A percentile compares a stretch with the other conserved stretches of the same genome.
Evolutionary conservation across 2,888 invertebrate species (phyloP).

Genomic region (Conchocele bisecta): DNA sequence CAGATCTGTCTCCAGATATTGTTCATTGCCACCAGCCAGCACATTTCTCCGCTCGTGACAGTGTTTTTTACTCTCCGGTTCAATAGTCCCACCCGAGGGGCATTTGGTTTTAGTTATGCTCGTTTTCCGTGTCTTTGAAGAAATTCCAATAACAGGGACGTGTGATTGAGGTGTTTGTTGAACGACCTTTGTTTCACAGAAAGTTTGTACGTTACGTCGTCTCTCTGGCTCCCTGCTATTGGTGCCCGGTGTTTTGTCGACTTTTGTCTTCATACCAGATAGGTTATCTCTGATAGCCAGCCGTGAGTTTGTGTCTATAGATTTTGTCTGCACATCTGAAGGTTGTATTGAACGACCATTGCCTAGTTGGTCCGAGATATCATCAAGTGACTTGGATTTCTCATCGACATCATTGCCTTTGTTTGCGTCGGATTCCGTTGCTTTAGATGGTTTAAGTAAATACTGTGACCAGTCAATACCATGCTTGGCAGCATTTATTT

Average conservation of each 20-base stretch:
- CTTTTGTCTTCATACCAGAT: conserved; percentile 45
- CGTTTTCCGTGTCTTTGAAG: conserved; percentile 27
- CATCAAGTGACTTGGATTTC: no score
- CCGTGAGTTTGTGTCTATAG: conserved; percentile 41
- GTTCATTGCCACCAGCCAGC: conserved; percentile 16
- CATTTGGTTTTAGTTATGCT: conserved; percentile 4
- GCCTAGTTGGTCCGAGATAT: no score
- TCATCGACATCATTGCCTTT: no score
- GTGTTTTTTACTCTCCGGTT: not conserved
- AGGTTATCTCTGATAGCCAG: conserved; percentile 45
- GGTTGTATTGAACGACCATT: no score
- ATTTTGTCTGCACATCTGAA: no score
- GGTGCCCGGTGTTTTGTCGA: conserved; percentile 21
- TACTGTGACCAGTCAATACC: conserved; percentile 56
- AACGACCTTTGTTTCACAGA: conserved; percentile 22
- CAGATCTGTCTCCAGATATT: conserved; percentile 54
- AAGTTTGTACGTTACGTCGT: conserved; percentile 50
- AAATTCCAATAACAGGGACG: conserved; percentile 37
- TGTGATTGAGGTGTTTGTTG: not conserved
- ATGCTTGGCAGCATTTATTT: conserved; percentile 47
- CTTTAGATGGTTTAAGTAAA: conserved; percentile 43
- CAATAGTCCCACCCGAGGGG: not conserved
- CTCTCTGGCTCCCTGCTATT: conserved; percentile 36
- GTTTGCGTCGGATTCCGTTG: no score
- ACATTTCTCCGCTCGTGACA: not conserved